These are phyloP conservation scores for Pachypeltis micranthus DNA, from an alignment of 1,140 invertebrate genomes.

Conservation along the genomic window DNA sequence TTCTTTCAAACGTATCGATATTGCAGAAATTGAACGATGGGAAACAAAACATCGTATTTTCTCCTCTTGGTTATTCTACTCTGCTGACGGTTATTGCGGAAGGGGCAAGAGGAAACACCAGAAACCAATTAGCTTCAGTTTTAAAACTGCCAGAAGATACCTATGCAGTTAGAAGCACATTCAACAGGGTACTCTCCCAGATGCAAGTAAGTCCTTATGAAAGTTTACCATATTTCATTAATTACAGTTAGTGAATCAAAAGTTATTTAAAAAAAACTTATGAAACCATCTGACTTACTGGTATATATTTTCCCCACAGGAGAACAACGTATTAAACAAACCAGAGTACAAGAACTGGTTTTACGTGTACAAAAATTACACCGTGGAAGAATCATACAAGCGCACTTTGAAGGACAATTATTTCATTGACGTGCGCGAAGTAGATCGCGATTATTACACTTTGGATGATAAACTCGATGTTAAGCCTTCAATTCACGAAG, in stretches of 20 bases:
- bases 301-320: constrained; percentile 24
- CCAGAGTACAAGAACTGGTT: constrained; percentile 52
- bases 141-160: constrained; percentile 42
- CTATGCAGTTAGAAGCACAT: constrained; percentile 33
- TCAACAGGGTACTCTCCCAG: constrained; percentile 23
- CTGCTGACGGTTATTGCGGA: constrained; percentile 47
- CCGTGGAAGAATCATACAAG: constrained; percentile 44
- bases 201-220: constrained; percentile 26
- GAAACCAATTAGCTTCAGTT: constrained; percentile 40
- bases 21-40: too few relatives aligned
- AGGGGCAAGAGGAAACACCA: constrained; percentile 45
- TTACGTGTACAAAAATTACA: constrained; percentile 50
- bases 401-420: constrained; percentile 44
- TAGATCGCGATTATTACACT: constrained; percentile 18
- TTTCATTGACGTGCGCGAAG: constrained; percentile 40
- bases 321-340: constrained; percentile 32
- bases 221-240: too few relatives aligned
- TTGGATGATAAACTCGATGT: too few relatives aligned
- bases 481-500: too few relatives aligned
- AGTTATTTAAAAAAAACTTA: too few relatives aligned
- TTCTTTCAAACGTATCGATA: too few relatives aligned
- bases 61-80: constrained; percentile 46
- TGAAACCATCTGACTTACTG: too few relatives aligned
- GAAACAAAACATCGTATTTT: constrained; percentile 36
- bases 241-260: too few relatives aligned